Conservation (phyloP, 2,888 invertebrate species). For the Melanostoma scalare region DNA sequence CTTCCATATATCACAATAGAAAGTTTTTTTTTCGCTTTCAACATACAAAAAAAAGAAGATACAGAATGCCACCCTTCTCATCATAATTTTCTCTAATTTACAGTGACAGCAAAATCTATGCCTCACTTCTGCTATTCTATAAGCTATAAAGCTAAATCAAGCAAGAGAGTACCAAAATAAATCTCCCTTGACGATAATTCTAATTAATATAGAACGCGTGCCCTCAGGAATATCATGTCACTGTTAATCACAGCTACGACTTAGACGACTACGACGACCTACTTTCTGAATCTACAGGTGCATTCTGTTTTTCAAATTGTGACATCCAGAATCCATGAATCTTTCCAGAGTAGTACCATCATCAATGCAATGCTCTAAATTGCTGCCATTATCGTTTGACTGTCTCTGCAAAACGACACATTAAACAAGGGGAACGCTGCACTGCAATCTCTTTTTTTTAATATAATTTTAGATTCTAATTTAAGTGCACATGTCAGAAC, state of each 20-base stretch:
- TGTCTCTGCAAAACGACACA: conserved; percentile 39
- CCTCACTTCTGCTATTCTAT: conserved; percentile 1
- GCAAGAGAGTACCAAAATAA: conserved; percentile 25
- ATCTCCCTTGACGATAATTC: conserved; percentile 33
- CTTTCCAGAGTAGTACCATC: conserved; percentile 35
- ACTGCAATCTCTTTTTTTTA: conserved; percentile 40
- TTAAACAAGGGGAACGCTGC: conserved; percentile 62
- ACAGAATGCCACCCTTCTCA: conserved; percentile 4
- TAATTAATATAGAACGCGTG: conserved; percentile 47
- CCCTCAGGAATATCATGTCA: conserved; percentile 41
- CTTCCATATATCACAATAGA: conserved; percentile 17
- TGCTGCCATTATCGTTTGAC: conserved; percentile 11
- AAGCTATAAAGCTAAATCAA: conserved; percentile 24
- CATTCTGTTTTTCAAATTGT: conserved; percentile 20
- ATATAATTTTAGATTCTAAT: conserved; percentile 57
- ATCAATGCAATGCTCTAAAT: conserved; percentile 27
- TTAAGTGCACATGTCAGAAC: conserved; percentile 29
- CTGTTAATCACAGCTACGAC: conserved; percentile 37
- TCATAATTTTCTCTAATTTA: conserved; percentile 24
- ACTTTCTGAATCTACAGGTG: conserved; percentile 64
- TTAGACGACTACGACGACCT: conserved; percentile 26
- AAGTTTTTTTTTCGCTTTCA: conserved; percentile 21
- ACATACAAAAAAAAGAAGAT: background rate
- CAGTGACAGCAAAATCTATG: conserved; percentile 22
- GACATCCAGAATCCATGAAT: conserved; percentile 43